A percentile compares a stretch with the other conserved stretches of the same genome.
phyloP scores from a whole-genome alignment of 2,113 vertebrate species.

The Rhizomys pruinosus region DNA sequence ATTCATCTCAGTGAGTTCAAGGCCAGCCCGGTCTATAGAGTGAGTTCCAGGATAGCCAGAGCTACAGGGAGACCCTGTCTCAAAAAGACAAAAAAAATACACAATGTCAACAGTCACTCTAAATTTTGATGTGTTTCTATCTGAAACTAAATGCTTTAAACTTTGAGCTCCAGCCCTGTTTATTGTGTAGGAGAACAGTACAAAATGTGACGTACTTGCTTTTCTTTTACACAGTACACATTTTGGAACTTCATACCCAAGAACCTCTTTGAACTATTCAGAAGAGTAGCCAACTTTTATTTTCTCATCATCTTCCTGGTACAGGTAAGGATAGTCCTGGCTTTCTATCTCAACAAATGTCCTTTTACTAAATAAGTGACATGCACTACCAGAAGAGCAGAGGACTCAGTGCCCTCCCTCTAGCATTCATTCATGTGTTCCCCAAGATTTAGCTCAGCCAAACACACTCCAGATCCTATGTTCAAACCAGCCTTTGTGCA shows the following conservation, averaged over 20 bases:
- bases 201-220: not conserved
- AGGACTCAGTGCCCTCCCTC: not conserved
- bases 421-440: not conserved
- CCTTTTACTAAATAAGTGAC: not conserved
- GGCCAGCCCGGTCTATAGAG: too few relatives aligned
- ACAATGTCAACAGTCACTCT: not conserved
- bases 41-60: too few relatives aligned
- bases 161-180: not conserved
- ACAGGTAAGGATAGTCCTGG: constrained; percentile 90
- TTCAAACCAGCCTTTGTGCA: too few relatives aligned
- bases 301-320: constrained; percentile 99
- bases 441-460: not conserved
- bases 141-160: not conserved
- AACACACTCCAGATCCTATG: fast-evolving
- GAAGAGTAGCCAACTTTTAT: constrained; percentile 99
- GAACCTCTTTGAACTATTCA: constrained; percentile 98
- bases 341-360: too few relatives aligned
- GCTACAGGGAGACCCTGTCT: too few relatives aligned
- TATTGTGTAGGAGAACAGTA: fast-evolving
- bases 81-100: too few relatives aligned
- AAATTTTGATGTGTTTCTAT: not conserved
- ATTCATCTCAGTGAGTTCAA: too few relatives aligned
- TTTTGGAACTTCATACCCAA: constrained; percentile 99
- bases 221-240: constrained; percentile 91
- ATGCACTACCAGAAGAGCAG: not conserved